phyloP scores from a whole-genome alignment of 2,113 vertebrate species.

The Todiramphus saurophagus region DNA sequence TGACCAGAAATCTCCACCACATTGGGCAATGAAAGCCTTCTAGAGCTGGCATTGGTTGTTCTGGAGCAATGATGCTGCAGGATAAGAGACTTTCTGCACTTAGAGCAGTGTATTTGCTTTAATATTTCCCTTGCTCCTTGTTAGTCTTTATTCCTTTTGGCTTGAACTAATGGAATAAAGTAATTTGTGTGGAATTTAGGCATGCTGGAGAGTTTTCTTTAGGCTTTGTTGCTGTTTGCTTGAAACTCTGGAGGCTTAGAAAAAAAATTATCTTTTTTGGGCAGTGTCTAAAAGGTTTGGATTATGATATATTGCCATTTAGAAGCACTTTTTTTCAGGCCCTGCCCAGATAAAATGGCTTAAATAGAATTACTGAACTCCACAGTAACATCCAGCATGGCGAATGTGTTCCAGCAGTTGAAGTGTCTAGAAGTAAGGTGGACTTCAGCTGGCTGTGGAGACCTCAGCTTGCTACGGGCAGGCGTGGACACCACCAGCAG shows the following conservation, averaged over 20 bases:
- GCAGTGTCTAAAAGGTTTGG: not conserved
- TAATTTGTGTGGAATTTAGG: not conserved
- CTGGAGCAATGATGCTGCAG: not conserved
- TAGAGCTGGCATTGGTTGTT: not conserved
- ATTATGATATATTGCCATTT: not conserved
- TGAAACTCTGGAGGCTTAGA: not conserved
- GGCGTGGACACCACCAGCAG: not conserved
- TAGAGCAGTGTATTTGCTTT: not conserved
- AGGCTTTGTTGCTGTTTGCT: not conserved
- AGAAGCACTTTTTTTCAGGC: not conserved
- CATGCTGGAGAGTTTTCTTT: not conserved
- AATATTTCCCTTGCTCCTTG: not conserved
- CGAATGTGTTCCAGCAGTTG: not conserved
- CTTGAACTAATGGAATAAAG: constrained; percentile 23
- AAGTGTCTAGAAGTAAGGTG: not conserved
- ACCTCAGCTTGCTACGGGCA: not conserved
- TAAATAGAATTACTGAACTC: not conserved
- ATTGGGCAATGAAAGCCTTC: not conserved
- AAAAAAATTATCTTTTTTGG: not conserved
- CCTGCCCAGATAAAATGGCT: not conserved
- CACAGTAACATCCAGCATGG: not conserved
- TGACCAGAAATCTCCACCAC: not conserved
- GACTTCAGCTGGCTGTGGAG: not conserved
- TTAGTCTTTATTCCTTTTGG: constrained; percentile 29
- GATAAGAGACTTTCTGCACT: not conserved